phyloP scores from a whole-genome alignment of 1,140 invertebrate species.

The Eupristina koningsbergeri region DNA sequence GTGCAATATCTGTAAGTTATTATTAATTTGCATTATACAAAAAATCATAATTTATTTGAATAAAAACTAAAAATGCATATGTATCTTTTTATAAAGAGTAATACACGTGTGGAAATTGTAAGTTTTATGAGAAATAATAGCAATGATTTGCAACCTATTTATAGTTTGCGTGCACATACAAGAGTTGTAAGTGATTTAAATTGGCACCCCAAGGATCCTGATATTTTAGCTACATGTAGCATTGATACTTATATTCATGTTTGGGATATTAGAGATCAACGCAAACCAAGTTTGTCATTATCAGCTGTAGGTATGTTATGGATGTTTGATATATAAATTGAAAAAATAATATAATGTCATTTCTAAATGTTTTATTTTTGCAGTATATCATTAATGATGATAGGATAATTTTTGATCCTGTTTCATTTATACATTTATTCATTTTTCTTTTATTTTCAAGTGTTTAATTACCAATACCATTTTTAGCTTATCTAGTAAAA shows the following conservation, averaged over 20 bases:
- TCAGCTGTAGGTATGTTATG: conserved; percentile 81
- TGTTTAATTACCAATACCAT: too few species aligned
- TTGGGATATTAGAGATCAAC: conserved; percentile 91
- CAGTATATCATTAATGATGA: too few species aligned
- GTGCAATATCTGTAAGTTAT: conserved; percentile 89
- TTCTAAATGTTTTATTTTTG: background rate
- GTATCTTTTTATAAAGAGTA: conserved; percentile 76
- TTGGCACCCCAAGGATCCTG: conserved; percentile 92
- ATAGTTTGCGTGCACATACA: conserved; percentile 88
- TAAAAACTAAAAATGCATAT: background rate
- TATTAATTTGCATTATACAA: conserved; percentile 16
- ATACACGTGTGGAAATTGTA: conserved; percentile 88
- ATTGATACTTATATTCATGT: conserved; percentile 94
- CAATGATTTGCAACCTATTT: conserved; percentile 78
- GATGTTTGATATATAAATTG: background rate
- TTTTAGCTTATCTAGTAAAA: too few species aligned
- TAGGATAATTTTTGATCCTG: too few species aligned
- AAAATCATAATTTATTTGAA: conserved; percentile 40
- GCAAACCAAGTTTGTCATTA: conserved; percentile 85
- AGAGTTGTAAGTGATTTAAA: conserved; percentile 93
- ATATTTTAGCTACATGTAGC: conserved; percentile 91
- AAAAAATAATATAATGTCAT: background rate
- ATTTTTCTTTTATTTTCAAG: too few species aligned
- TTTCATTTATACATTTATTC: too few species aligned
- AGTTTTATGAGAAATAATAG: conserved; percentile 77